Percentiles rank a stretch among this genome's conserved stretches.
These are phyloP conservation scores for Calliopsis andreniformis DNA, from an alignment of 1,140 invertebrate species.

Conservation along the genomic window DNA sequence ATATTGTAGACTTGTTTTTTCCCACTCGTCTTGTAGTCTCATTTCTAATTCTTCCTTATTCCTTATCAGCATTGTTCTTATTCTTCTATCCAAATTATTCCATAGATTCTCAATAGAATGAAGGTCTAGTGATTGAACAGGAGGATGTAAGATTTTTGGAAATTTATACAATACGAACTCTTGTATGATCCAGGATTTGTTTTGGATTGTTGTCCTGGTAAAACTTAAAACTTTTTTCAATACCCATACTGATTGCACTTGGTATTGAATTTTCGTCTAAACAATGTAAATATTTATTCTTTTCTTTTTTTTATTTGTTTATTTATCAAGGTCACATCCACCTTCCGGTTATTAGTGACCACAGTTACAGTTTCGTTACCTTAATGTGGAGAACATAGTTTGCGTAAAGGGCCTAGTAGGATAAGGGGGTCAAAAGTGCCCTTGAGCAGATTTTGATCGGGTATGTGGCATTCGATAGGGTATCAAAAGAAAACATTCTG, in stretches of 20 bases:
- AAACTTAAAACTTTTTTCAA: not conserved
- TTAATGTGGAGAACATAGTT: no score
- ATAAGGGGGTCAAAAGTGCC: no score
- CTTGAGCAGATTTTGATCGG: no score
- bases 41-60: not conserved
- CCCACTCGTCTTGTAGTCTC: not conserved
- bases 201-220: not conserved
- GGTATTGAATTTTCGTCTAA: not conserved
- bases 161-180: not conserved
- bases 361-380: no score
- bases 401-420: no score
- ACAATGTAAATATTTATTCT: not conserved
- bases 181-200: not conserved
- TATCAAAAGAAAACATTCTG: no score
- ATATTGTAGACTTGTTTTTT: no score
- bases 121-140: not conserved
- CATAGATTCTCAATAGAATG: not conserved
- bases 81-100: not conserved
- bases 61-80: not conserved
- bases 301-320: no score
- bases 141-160: not conserved
- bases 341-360: no score
- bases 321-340: no score
- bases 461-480: no score
- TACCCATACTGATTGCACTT: not conserved